phyloP scores from a whole-genome alignment of 1,140 invertebrate species.

The Halesus radiatus region DNA sequence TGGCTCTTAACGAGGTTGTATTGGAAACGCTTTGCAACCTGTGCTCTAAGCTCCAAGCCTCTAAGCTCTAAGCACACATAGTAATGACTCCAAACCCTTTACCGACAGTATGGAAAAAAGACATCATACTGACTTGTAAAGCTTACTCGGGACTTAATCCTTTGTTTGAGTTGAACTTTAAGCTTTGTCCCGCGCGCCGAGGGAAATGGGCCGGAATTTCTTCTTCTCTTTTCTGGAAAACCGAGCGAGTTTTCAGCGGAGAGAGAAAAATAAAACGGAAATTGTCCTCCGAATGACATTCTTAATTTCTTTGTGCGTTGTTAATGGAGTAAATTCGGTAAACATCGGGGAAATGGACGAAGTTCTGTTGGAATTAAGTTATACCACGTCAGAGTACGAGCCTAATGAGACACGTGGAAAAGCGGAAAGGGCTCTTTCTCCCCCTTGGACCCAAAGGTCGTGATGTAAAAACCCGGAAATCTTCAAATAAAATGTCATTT shows the following conservation, averaged over 20 bases:
- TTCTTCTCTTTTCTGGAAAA: neutral
- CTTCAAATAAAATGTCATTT: no score
- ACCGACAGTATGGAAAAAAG: slow-evolving; percentile 1
- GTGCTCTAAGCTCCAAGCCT: no score
- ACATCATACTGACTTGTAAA: neutral
- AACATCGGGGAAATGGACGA: no score
- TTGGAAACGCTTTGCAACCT: no score
- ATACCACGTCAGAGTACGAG: no score
- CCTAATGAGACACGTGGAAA: no score
- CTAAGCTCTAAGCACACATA: neutral
- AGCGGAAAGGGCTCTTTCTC: no score
- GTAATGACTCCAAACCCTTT: slow-evolving; percentile 2
- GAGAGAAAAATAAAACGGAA: neutral
- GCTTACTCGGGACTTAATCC: slow-evolving; percentile 27
- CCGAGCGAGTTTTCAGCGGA: neutral
- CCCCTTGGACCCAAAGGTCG: no score
- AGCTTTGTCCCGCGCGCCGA: slow-evolving; percentile 10
- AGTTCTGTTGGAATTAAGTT: no score
- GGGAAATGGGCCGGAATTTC: neutral
- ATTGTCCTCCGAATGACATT: neutral
- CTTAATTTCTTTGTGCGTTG: neutral
- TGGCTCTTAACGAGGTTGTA: no score
- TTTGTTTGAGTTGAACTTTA: slow-evolving; percentile 34
- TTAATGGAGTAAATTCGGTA: no score
- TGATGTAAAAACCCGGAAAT: no score